Conservation (phyloP, 2,113 vertebrate species). For the Lathamus discolor region DNA sequence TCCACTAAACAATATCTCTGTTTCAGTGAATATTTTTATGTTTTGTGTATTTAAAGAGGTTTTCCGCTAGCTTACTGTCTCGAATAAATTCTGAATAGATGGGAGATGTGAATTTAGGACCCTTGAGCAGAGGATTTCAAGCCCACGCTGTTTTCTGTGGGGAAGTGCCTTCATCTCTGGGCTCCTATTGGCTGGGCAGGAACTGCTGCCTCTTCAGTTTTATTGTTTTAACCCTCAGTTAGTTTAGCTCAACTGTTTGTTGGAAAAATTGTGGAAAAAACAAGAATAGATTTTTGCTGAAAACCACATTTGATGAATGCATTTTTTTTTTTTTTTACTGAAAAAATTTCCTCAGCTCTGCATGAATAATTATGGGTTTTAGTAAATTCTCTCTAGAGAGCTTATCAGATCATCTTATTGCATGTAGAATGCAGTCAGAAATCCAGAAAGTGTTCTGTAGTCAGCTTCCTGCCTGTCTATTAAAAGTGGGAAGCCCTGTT, state of each 20-base stretch:
- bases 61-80: background rate
- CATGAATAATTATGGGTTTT: background rate
- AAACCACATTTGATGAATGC: background rate
- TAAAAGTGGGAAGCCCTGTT: conserved; percentile 62
- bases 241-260: background rate
- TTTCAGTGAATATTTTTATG: background rate
- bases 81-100: background rate
- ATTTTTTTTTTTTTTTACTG: background rate
- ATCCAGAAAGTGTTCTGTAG: conserved; percentile 21
- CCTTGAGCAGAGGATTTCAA: background rate
- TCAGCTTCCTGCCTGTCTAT: conserved; percentile 45
- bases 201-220: background rate
- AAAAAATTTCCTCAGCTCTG: background rate
- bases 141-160: background rate
- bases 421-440: background rate
- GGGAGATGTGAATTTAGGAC: accelerated
- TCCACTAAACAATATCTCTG: background rate
- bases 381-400: background rate
- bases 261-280: background rate
- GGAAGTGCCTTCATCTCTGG: background rate
- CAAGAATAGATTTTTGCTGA: background rate
- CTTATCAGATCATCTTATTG: background rate
- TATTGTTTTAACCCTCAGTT: background rate
- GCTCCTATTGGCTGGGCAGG: background rate
- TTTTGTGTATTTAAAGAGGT: background rate